A percentile compares a stretch with the other conserved stretches of the same genome.
These are phyloP conservation scores for Seison nebaliae DNA, from an alignment of 1,140 invertebrate species.

Conservation along the genomic window DNA sequence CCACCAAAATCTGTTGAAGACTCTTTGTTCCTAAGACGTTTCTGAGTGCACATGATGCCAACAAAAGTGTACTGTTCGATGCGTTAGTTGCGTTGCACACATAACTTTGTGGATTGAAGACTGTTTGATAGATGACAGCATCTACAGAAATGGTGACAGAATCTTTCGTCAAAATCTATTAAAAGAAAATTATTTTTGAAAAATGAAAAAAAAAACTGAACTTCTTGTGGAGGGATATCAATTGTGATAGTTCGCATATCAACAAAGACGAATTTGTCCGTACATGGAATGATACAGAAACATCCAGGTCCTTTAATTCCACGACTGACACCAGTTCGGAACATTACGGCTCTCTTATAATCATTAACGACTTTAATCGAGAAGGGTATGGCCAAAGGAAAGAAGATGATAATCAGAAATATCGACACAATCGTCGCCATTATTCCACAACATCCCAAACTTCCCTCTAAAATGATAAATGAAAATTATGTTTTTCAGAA, in stretches of 20 bases:
- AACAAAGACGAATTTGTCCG: slow-evolving; percentile 12
- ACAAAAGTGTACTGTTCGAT: slow-evolving; percentile 11
- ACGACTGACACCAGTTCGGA: background rate
- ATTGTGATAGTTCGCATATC: slow-evolving; percentile 14
- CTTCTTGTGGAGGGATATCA: slow-evolving; percentile 15
- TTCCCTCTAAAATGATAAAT: too few species aligned
- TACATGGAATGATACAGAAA: slow-evolving; percentile 14
- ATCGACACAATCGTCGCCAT: too few species aligned
- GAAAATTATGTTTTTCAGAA: too few species aligned
- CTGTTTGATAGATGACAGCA: slow-evolving; percentile 10
- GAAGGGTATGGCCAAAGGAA: slow-evolving; percentile 5
- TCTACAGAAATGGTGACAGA: slow-evolving; percentile 13
- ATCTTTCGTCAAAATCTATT: slow-evolving; percentile 14
- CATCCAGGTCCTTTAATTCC: slow-evolving; percentile 14
- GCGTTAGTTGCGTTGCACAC: slow-evolving; percentile 14
- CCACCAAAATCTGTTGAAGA: slow-evolving; percentile 13
- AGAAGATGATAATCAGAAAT: slow-evolving; percentile 9
- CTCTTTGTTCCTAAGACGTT: slow-evolving; percentile 14
- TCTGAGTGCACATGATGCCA: slow-evolving; percentile 14
- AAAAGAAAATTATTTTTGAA: background rate
- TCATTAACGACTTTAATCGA: slow-evolving; percentile 12
- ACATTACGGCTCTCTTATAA: slow-evolving; percentile 14
- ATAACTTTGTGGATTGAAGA: slow-evolving; percentile 2
- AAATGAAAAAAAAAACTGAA: background rate
- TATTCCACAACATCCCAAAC: too few species aligned